Evolutionary conservation across 2,888 invertebrate genomes (phyloP), one percentile per base, ranked within the genome.

Genomic region (Ichneumoninae sp.): DNA sequence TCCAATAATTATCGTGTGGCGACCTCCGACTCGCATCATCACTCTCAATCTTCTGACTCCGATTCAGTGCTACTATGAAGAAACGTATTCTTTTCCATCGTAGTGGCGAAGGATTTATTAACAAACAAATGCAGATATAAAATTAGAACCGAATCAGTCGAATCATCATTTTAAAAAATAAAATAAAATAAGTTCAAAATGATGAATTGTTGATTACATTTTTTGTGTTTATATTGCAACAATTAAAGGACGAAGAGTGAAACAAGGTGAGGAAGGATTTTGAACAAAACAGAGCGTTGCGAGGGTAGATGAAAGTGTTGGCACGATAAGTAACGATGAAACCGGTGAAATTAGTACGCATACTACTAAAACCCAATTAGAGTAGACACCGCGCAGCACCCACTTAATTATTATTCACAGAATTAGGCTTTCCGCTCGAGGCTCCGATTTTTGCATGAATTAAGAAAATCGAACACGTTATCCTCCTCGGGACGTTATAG

Each of bases 241-340:
- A 7, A 47, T 50, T n/a, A n/a, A 22, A 47, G 50, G 47, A 50
- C 10, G 40, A 50, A 30, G 16, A 33, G 50, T 50, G 50, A 30
- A 69, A 50, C n/a, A 16, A 30, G 16, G 50, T 30, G 50, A 30
- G 1, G 26, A 69, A 16, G 16, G 26, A 69, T 50, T 3, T 69
- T 8, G 30, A 30, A 69, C 13, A 50, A 87, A 87, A 83, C 84
- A 87, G 86, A 87, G 86, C 87, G 87, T 86, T 86, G 75, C 86
- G 77, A 84, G 47, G 69, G 69, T 50, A 85, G 82, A 85, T 82
- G 82, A 87, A 86, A 84, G 83, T 86, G 84, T 83, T 86, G 74
- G 83, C 68, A 68, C 75, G 81, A 83, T 84, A 84, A 86, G 82
- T 80, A 85, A 82, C 84, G 86, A 57, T 19, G 22, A 40, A 57